These are phyloP conservation scores for Colaptes auratus DNA, from an alignment of 2,113 vertebrate species.

Conservation along the genomic window DNA sequence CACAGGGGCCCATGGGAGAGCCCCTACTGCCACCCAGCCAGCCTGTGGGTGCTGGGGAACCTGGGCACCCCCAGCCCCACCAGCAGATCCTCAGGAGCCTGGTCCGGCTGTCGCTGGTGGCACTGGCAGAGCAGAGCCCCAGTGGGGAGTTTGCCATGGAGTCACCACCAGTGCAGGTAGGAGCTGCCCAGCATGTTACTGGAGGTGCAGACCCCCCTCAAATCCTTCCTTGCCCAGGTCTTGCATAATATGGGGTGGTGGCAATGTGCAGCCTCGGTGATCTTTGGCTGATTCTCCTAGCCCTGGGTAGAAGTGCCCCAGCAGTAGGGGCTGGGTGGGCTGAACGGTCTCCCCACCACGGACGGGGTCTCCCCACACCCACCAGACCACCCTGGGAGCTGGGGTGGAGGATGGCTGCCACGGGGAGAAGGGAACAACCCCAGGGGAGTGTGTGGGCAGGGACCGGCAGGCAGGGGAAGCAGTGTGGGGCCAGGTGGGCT, in stretches of 20 bases:
- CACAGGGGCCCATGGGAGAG: background rate
- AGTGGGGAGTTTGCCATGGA: slow-evolving; percentile 85
- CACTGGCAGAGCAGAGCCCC: slow-evolving; percentile 85
- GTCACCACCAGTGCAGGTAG: slow-evolving; percentile 93
- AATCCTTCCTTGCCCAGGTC: background rate
- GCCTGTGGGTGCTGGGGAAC: slow-evolving; percentile 25
- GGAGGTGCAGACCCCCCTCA: background rate
- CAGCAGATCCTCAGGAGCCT: slow-evolving; percentile 87
- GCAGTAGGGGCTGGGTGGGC: background rate
- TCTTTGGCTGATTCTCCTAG: background rate
- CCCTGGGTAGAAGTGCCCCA: background rate
- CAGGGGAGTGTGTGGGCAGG: background rate
- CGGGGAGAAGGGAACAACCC: background rate
- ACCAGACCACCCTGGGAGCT: background rate
- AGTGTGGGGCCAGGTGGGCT: background rate
- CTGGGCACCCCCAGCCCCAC: slow-evolving; percentile 69
- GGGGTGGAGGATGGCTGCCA: background rate
- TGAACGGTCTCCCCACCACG: fast-evolving
- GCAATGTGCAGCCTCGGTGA: background rate
- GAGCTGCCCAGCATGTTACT: fast-evolving
- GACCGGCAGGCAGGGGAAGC: background rate
- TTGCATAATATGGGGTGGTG: background rate
- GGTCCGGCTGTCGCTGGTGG: slow-evolving; percentile 92
- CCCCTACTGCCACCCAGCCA: background rate
- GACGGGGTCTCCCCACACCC: background rate